Percentiles rank a stretch among this genome's conserved stretches.
Conservation (phyloP, 1,140 invertebrate species). For the Euwallacea fornicatus region DNA sequence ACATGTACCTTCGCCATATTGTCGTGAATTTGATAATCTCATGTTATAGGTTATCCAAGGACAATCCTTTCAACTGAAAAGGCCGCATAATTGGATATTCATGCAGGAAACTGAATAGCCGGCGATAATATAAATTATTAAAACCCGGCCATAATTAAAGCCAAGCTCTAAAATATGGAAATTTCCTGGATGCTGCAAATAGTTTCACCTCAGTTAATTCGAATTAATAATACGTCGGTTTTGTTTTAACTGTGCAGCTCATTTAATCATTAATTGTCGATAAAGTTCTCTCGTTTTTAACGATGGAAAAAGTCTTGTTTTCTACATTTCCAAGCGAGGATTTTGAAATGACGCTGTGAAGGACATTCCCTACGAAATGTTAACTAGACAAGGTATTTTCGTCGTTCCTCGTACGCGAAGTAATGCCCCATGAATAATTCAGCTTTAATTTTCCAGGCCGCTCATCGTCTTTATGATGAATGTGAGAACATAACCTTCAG, state of each 20-base stretch:
- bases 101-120: neutral
- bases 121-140: conserved; percentile 1
- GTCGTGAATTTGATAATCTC: no score
- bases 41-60: no score
- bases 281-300: no score
- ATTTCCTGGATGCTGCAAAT: neutral
- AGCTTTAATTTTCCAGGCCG: neutral
- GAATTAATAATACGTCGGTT: neutral
- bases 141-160: neutral
- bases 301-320: no score
- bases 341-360: no score
- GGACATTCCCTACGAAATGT: neutral
- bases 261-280: no score
- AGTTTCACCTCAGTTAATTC: neutral
- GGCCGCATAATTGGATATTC: neutral
- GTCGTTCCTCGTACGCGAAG: neutral
- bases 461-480: no score
- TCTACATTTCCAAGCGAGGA: no score
- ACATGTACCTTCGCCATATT: no score
- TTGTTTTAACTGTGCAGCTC: no score
- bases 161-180: neutral
- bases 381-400: neutral
- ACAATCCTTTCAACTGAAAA: no score
- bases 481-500: no score
- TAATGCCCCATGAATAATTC: neutral